Evolutionary conservation across 2,888 invertebrate species (phyloP), one percentile per base, ranked within the genome.

Genomic region (Agonopterix subpropinquella): DNA sequence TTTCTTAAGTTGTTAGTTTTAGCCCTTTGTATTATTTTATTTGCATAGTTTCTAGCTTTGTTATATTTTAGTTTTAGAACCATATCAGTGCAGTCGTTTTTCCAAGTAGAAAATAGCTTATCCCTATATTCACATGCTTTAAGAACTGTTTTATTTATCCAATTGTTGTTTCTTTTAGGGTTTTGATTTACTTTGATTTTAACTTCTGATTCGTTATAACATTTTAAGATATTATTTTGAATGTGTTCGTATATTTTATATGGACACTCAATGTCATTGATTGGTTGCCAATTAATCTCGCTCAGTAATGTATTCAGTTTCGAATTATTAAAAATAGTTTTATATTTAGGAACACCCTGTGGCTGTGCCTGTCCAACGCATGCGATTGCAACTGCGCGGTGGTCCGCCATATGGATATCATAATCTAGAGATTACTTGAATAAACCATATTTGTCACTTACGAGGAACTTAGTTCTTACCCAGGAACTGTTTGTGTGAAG

Each of bases 361-460:
- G 18, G 8, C 8, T 13, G 43, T 7, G 8, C 2, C 10, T 7
- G 7, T 8, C 43, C 43, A 1, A 18, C 18, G 43, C 43, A 43
- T 4, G 43, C 43, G 7, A 43, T 7, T 4, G 43, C 18, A 15
- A 43, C 11, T 13, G 43, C 15, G 3, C 44, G 28, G 11, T 44
- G 44, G 11, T 44, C 44, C 2, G 44, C 44, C 44, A 44, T n/a
- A n/a, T n/a, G n/a, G n/a, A n/a, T n/a, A n/a, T n/a, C n/a, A 36
- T 44, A 44, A 37, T 44, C 57, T 43, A 1, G 47, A 54, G 8
- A 50, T n/a, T n/a, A n/a, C n/a, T n/a, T n/a, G n/a, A n/a, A n/a
- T n/a, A n/a, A n/a, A n/a, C n/a, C n/a, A n/a, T n/a, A n/a, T n/a
- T n/a, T n/a, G n/a, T n/a, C n/a, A n/a, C n/a, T n/a, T n/a, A n/a